phyloP scores from a whole-genome alignment of 1,140 invertebrate species.

The Drosophila kepulauana region DNA sequence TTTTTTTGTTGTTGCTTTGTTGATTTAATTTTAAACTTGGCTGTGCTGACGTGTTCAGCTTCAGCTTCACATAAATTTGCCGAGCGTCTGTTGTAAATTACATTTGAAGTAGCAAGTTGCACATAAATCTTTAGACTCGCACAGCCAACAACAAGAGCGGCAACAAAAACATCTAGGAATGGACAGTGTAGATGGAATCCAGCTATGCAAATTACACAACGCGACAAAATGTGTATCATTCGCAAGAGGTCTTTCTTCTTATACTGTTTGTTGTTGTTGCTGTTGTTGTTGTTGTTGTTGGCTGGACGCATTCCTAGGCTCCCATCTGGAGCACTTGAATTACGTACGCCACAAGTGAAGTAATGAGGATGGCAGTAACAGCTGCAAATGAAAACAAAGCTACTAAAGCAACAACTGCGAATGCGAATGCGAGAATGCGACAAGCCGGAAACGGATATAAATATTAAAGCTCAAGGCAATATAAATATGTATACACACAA shows the following conservation, averaged over 20 bases:
- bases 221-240: conserved; percentile 66
- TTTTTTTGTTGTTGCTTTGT: conserved; percentile 8
- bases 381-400: no score
- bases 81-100: conserved; percentile 75
- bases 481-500: conserved; percentile 57
- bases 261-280: background rate
- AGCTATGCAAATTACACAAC: conserved; percentile 45
- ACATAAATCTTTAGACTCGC: conserved; percentile 71
- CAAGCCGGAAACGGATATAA: conserved; percentile 68
- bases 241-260: conserved; percentile 28
- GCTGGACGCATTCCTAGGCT: conserved; percentile 21
- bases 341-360: conserved; percentile 81
- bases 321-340: conserved; percentile 65
- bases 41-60: conserved; percentile 20
- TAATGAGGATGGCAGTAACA: conserved; percentile 58
- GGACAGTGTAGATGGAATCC: conserved; percentile 54
- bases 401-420: conserved; percentile 54
- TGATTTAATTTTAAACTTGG: conserved; percentile 32
- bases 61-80: conserved; percentile 67
- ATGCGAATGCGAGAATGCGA: conserved; percentile 20
- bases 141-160: conserved; percentile 15
- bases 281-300: background rate
- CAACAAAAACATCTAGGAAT: conserved; percentile 11
- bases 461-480: conserved; percentile 73
- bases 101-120: conserved; percentile 76